Conservation (phyloP, 2,113 vertebrate genomes). For the Anser cygnoides region DNA sequence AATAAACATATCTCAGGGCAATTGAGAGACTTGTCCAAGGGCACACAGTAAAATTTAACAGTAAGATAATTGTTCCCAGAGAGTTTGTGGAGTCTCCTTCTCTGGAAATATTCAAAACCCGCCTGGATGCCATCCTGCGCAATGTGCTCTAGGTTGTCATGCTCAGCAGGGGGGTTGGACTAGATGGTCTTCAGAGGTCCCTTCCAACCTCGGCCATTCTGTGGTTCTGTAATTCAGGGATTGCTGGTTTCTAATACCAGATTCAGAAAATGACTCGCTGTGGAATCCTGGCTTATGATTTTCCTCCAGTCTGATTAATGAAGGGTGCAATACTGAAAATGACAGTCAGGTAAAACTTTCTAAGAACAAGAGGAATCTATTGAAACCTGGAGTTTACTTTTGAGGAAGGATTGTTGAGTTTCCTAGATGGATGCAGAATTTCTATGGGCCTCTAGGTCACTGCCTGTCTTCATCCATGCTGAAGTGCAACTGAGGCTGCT, state of each 20-base stretch:
- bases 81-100: too few relatives aligned
- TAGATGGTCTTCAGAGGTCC: too few relatives aligned
- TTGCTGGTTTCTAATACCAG: neutral
- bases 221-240: neutral
- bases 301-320: neutral
- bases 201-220: too few relatives aligned
- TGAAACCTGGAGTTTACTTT: neutral
- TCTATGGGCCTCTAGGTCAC: fast-evolving
- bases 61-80: neutral
- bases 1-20: neutral
- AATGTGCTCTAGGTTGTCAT: too few relatives aligned
- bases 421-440: neutral
- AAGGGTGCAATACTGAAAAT: neutral
- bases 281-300: neutral
- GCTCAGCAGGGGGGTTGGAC: too few relatives aligned
- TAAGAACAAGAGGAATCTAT: fast-evolving
- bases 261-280: neutral
- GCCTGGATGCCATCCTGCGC: too few relatives aligned
- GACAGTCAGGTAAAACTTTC: neutral
- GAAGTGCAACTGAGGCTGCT: neutral
- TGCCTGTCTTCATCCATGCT: neutral
- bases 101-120: too few relatives aligned
- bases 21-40: neutral
- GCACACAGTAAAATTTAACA: neutral
- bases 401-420: neutral